Evolutionary conservation across 2,113 vertebrate genomes (phyloP).

Genomic region (Struthidea cinerea): DNA sequence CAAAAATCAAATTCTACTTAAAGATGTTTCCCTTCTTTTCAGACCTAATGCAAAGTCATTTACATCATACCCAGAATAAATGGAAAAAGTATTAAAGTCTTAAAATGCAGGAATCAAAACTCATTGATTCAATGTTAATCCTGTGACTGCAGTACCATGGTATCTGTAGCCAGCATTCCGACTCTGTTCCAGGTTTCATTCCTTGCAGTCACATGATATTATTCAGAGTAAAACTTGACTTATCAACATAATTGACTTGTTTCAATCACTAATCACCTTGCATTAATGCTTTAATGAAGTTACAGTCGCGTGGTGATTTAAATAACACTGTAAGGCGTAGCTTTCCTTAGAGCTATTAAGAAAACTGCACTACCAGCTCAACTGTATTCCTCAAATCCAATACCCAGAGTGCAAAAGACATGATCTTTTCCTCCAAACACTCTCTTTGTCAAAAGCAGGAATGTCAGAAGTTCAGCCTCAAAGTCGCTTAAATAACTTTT

Average conservation of each 20-base stretch:
- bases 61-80: background rate
- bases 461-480: background rate
- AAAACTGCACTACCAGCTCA: background rate
- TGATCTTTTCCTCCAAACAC: background rate
- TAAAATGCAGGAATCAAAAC: background rate
- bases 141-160: background rate
- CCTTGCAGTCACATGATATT: background rate
- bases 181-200: background rate
- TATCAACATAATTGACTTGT: background rate
- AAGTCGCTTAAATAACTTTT: background rate
- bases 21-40: background rate
- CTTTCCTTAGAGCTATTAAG: background rate
- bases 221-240: background rate
- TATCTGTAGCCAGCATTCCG: background rate
- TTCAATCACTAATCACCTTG: background rate
- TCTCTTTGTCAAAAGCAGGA: background rate
- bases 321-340: background rate
- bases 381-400: background rate
- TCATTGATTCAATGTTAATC: background rate
- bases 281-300: background rate
- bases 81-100: background rate
- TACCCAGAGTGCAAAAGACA: background rate
- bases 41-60: background rate
- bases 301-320: background rate
- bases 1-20: background rate